Base-by-base conservation (phyloP, 1,140 invertebrate species). In the Mactra quadrangularis region DNA sequence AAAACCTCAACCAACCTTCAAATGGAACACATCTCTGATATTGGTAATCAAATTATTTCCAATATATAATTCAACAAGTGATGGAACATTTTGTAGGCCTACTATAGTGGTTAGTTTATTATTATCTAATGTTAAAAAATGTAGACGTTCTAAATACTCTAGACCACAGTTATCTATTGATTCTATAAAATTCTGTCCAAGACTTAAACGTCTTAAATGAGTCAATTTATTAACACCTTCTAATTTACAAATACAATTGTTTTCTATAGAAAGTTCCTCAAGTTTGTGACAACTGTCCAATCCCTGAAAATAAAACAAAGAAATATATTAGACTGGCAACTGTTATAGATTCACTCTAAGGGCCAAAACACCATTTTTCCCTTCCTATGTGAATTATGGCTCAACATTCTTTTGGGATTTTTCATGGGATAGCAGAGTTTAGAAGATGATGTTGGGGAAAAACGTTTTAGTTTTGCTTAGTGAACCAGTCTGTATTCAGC, bases 241-340 rank as follows among this genome's bases (percentile, higher is more conserved):
- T 3, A 99, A 92, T 86, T 96, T 95, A 6, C 94, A 94, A 53
- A 99, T 96, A 91, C 95, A 95, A 94, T 99, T 99, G 86, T 97
- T 96, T 93, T 98, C 97, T 86, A 99, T 92, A 84, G 97, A 98
- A 47, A 99, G 93, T 4, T 93, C 92, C 77, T 91, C 87, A 31
- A 93, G 82, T 27, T 89, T 90, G 11, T 70, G 45, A 82, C 91
- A 92, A 55, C 81, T 85, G 17, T 93, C 92, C 9, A 93, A 76
- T 17, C 92, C 92, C 92, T 93, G 71, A n/a, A 85, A 59, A 35
- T 62, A 68, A 17, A 29, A 55, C 3, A 50, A 35, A 60, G 62
- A 68, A 76, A 17, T 59, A 27, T 59, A 11, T 59, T n/a, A n/a
- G n/a, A 50, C n/a, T n/a, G n/a, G 11, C 66, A 1, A 76, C n/a